These are phyloP conservation scores for Mustela lutreola DNA, from an alignment of 2,113 vertebrate species.

Conservation along the genomic window DNA sequence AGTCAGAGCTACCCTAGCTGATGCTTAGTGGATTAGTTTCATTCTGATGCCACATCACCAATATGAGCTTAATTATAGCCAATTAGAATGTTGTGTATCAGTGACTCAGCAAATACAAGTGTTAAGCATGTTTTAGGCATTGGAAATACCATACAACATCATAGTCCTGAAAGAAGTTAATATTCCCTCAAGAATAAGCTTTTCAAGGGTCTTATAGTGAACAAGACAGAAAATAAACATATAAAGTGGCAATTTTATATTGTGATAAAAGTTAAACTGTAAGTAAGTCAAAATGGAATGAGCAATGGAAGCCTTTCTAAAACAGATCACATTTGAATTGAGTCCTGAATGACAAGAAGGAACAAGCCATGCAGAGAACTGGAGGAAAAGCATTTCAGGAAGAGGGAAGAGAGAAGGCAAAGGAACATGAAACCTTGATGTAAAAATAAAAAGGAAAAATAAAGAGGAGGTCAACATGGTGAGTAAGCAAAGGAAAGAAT, in stretches of 20 bases:
- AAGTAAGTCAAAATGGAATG: neutral
- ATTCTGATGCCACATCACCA: conserved; percentile 1
- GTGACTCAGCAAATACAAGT: neutral
- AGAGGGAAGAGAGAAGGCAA: neutral
- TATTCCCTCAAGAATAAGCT: neutral
- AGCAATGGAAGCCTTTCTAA: neutral
- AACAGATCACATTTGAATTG: neutral
- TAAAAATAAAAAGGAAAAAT: neutral
- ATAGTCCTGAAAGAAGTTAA: neutral
- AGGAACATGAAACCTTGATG: neutral
- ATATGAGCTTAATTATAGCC: neutral
- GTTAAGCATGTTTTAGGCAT: neutral
- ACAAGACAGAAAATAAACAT: neutral
- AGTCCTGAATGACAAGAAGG: neutral
- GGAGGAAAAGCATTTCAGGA: neutral
- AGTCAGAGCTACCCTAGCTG: conserved; percentile 65
- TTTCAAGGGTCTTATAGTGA: neutral
- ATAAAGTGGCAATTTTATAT: conserved; percentile 9
- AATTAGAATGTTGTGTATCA: neutral
- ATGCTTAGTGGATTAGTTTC: conserved; percentile 53
- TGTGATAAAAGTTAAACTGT: neutral
- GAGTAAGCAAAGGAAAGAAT: neutral
- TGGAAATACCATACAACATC: neutral
- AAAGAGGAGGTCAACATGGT: neutral
- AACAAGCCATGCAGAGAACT: neutral